Base-by-base conservation (phyloP, 2,888 invertebrate species). In the Sthenelais limicola region DNA sequence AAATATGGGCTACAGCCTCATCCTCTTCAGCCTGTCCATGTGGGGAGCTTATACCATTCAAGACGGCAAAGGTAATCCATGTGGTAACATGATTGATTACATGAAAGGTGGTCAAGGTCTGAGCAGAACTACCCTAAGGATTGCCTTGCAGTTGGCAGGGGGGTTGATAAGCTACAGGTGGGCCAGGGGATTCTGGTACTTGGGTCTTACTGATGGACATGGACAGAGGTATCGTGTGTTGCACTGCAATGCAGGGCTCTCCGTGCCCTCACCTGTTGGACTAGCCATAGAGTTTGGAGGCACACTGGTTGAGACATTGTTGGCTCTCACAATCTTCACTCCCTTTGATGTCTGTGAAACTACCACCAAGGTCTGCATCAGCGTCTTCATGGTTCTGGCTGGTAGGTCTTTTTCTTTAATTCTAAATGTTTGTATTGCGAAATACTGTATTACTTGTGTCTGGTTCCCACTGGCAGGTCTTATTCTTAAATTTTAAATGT, bases 231-330 rank as follows among this genome's bases (percentile, higher is more conserved):
- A 24, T 30, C 21, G n/a, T 15, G 18, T 2, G 32, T 21, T 48
- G 26, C 28, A 49, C 51, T 75, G 76, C 47, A 33, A 26, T 9
- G 32, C 73, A 9, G 75, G 73, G 49, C 67, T 77, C 24, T 71
- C 32, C 15, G 75, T 73, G 28, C 67, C 72, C 18, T 43, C 52
- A 15, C n/a, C 52, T 32, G 12, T 62, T 18, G 77, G 75, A 3
- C 47, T 77, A 24, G 26, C 49, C 4, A 43, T 77, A 2, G 77
- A 77, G 58, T 74, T 67, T 38, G 32, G 21, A 3, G 74, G 69
- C 30, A 71, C 68, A 9, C 28, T 72, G 21, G n/a, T 75, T 18
- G 73, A 76, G 15, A 24, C 38, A 18, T 12, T 74, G 49, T 54
- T 77, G 52, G 30, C 28, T 5, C 28, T 58, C 21, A 43, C 21